phyloP scores from a whole-genome alignment of 2,888 invertebrate species.

The Pogonocherus hispidulus region DNA sequence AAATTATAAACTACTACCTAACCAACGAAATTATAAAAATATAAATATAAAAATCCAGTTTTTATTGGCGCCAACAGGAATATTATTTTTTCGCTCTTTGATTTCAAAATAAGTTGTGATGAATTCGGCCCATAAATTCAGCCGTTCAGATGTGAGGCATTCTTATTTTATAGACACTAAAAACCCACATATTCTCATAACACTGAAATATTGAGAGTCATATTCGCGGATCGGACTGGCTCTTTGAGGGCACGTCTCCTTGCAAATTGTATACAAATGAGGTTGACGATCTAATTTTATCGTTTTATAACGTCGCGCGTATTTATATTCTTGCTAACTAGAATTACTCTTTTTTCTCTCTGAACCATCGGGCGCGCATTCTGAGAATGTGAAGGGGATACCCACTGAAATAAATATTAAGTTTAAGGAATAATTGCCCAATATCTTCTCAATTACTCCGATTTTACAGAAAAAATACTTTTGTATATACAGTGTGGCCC shows the following conservation, averaged over 20 bases:
- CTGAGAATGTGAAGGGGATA: too few species aligned
- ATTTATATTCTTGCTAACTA: conserved; percentile 5
- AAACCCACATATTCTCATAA: conserved; percentile 27
- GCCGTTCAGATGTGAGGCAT: conserved; percentile 18
- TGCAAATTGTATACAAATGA: conserved; percentile 28
- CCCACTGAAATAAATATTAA: too few species aligned
- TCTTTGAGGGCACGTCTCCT: conserved; percentile 22
- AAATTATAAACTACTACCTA: too few species aligned
- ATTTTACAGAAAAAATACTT: too few species aligned
- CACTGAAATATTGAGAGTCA: conserved; percentile 28
- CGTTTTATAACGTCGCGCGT: not conserved
- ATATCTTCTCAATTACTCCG: too few species aligned
- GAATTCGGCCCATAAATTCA: conserved; percentile 24
- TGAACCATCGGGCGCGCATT: not conserved
- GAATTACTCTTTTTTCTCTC: not conserved
- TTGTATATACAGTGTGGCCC: too few species aligned
- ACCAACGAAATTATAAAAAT: too few species aligned
- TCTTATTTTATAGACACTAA: conserved; percentile 31
- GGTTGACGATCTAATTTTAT: conserved; percentile 26
- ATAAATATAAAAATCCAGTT: not conserved
- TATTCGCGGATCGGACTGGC: conserved; percentile 12
- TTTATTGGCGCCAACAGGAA: conserved; percentile 21
- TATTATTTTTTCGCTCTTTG: conserved; percentile 24
- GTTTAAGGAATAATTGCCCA: too few species aligned
- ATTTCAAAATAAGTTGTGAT: conserved; percentile 27